phyloP scores from a whole-genome alignment of 2,113 vertebrate genomes.

The Pampusana beccarii region DNA sequence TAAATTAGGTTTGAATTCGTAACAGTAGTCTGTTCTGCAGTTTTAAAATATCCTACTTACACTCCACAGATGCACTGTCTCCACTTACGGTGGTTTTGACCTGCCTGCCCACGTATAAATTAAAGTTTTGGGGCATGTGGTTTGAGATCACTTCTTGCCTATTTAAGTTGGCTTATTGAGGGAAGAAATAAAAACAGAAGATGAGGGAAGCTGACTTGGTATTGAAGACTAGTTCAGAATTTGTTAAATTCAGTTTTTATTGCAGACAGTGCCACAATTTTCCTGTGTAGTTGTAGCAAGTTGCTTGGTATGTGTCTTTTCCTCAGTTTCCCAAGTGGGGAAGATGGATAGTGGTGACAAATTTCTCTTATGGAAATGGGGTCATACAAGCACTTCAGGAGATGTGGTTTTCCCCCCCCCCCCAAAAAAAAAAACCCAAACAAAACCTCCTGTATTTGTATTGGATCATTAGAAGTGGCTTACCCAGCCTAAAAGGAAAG shows the following conservation, averaged over 20 bases:
- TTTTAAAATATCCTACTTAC: neutral
- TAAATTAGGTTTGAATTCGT: neutral
- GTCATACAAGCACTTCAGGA: neutral
- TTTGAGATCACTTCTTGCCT: neutral
- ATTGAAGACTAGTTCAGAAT: neutral
- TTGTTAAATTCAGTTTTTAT: neutral
- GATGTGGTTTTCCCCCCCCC: neutral
- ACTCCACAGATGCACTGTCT: rapidly evolving
- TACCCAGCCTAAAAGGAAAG: neutral
- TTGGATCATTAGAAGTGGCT: neutral
- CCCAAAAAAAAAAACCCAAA: too few species aligned
- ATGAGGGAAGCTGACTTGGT: neutral
- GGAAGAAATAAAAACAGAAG: neutral
- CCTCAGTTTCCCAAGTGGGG: neutral
- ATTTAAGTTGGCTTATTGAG: neutral
- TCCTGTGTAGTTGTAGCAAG: neutral
- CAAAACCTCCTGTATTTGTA: neutral
- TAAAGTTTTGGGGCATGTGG: neutral
- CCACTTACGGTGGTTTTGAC: neutral
- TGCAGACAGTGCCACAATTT: neutral
- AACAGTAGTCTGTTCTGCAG: neutral
- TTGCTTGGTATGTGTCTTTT: neutral
- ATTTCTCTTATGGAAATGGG: neutral
- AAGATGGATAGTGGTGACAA: neutral
- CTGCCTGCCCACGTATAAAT: neutral